Evolutionary conservation across 1,140 invertebrate species (phyloP).

Genomic region (Sminthurides bifidus): DNA sequence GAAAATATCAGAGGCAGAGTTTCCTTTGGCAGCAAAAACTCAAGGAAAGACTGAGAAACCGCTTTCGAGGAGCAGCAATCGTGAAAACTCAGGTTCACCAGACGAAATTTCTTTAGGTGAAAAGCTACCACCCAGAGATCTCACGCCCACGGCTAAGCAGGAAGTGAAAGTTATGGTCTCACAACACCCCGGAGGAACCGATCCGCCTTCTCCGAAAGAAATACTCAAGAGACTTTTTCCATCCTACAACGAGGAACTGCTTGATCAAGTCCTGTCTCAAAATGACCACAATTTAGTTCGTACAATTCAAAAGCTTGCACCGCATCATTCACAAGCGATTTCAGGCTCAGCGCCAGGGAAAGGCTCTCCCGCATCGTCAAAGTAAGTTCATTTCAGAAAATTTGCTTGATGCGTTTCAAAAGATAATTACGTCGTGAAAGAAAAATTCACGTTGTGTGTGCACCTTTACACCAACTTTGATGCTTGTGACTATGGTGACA

Average conservation of each 20-base stretch:
- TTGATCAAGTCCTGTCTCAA: conserved; percentile 27
- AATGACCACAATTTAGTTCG: conserved; percentile 31
- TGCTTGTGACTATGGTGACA: not conserved
- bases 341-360: not conserved
- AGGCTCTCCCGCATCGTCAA: not conserved
- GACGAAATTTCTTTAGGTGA: no score
- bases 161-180: no score
- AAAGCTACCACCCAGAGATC: not conserved
- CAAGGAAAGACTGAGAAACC: not conserved
- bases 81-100: not conserved
- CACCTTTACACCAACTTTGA: no score
- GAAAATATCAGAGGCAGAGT: conserved; percentile 30
- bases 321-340: conserved; percentile 10
- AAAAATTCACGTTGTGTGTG: no score
- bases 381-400: conserved; percentile 13
- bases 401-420: not conserved
- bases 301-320: conserved; percentile 30
- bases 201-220: conserved; percentile 23
- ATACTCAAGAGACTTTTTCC: conserved; percentile 29
- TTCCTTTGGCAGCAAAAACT: not conserved
- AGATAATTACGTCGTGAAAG: no score
- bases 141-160: not conserved
- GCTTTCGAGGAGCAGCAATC: not conserved
- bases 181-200: not conserved
- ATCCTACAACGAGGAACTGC: conserved; percentile 22